Evolutionary conservation across 2,113 vertebrate genomes (phyloP).

Genomic region (Clarias batrachus): DNA sequence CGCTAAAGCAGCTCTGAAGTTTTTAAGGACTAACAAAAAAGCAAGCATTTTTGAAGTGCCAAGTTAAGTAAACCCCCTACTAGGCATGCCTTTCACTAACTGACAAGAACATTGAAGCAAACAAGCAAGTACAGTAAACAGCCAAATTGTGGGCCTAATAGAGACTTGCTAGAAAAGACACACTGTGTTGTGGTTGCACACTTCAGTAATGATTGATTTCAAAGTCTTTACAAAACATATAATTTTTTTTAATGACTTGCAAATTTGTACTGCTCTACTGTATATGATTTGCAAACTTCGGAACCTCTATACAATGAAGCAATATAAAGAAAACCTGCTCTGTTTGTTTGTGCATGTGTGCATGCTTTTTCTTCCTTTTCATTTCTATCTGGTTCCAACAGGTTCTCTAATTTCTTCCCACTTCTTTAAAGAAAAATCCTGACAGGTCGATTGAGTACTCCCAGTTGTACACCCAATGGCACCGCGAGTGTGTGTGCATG

Average conservation of each 20-base stretch:
- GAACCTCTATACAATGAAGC: not conserved
- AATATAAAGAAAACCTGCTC: not conserved
- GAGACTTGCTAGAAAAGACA: not conserved
- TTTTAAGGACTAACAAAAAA: not conserved
- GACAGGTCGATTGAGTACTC: not conserved
- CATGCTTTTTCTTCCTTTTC: not conserved
- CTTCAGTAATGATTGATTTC: not conserved
- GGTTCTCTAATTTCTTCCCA: not conserved
- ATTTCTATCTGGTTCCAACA: not conserved
- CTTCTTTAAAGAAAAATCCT: not conserved
- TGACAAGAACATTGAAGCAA: not conserved
- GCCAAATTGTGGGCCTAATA: not conserved
- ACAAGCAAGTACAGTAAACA: not conserved
- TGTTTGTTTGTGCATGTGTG: not conserved
- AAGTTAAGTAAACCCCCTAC: not conserved
- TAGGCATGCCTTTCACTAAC: not conserved
- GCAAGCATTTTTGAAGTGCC: not conserved
- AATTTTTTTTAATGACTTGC: not conserved
- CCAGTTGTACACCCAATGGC: no score
- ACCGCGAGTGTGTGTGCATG: not conserved
- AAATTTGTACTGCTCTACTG: not conserved
- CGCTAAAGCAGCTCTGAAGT: not conserved
- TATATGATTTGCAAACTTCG: not conserved
- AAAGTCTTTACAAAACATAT: not conserved
- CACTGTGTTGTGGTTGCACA: not conserved